Conservation (phyloP, 2,797 vertebrate species). For the Sylvilagus floridanus region DNA sequence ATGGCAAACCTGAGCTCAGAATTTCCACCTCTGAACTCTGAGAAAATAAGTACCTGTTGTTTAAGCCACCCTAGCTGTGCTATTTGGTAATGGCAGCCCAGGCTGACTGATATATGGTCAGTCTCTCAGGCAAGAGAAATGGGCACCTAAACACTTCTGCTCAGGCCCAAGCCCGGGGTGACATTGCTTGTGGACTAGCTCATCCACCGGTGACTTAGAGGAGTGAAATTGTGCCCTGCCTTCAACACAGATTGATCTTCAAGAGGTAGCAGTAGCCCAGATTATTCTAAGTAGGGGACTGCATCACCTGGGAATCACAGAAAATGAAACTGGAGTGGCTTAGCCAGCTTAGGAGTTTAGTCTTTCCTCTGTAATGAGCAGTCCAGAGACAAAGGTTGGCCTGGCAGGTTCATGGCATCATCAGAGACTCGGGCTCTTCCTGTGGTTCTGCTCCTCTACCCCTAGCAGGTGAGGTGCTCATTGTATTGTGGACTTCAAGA, state of each 20-base stretch:
- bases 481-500: neutral
- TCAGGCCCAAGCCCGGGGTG: neutral
- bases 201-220: neutral
- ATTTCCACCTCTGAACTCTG: no score
- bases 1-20: neutral
- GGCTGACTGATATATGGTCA: neutral
- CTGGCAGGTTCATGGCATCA: neutral
- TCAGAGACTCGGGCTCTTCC: neutral
- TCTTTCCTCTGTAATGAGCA: neutral
- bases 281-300: neutral
- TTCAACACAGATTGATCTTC: neutral
- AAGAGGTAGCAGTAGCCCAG: neutral
- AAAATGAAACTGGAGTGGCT: neutral
- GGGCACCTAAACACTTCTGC: neutral
- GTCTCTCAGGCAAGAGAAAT: neutral
- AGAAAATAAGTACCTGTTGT: neutral
- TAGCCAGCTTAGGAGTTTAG: neutral
- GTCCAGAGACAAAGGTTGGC: neutral
- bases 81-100: neutral
- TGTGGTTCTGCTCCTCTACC: neutral
- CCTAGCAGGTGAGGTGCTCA: neutral
- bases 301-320: neutral
- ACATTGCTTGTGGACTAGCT: neutral
- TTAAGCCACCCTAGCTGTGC: rapidly evolving
- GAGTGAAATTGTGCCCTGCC: neutral